A percentile compares a stretch with the other conserved stretches of the same genome.
Evolutionary conservation across 2,888 invertebrate species (phyloP).

Genomic region (Balanococcus diminutus): DNA sequence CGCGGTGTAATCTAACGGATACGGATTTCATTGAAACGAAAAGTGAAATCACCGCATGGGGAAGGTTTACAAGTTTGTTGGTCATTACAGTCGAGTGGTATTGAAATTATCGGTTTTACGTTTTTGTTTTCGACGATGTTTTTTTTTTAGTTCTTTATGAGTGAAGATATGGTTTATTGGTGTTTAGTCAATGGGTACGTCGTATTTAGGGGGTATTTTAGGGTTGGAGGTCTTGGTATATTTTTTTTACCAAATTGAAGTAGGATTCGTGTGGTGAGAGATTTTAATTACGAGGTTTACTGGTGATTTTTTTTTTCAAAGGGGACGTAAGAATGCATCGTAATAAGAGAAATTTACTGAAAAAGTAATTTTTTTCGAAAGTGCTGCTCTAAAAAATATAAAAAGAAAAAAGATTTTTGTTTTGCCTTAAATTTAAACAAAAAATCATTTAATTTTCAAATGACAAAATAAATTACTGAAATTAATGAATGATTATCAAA

Average conservation of each 20-base stretch:
- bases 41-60: neutral
- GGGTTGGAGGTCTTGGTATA: neutral
- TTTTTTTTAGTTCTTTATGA: neutral
- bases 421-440: no score
- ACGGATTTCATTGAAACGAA: slow-evolving; percentile 1
- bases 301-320: neutral
- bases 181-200: neutral
- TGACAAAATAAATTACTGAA: no score
- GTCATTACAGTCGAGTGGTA: neutral
- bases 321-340: neutral
- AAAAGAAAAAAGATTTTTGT: no score
- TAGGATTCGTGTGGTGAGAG: neutral
- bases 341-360: no score
- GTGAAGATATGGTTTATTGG: neutral
- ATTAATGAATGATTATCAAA: no score
- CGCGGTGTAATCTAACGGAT: neutral
- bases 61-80: neutral
- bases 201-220: neutral
- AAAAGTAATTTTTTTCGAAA: no score
- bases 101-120: slow-evolving; percentile 7
- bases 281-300: neutral
- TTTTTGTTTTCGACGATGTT: neutral
- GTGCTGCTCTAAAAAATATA: no score
- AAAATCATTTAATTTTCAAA: no score
- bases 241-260: neutral